phyloP scores from a whole-genome alignment of 2,797 vertebrate species.

The Anolis apletophallus region DNA sequence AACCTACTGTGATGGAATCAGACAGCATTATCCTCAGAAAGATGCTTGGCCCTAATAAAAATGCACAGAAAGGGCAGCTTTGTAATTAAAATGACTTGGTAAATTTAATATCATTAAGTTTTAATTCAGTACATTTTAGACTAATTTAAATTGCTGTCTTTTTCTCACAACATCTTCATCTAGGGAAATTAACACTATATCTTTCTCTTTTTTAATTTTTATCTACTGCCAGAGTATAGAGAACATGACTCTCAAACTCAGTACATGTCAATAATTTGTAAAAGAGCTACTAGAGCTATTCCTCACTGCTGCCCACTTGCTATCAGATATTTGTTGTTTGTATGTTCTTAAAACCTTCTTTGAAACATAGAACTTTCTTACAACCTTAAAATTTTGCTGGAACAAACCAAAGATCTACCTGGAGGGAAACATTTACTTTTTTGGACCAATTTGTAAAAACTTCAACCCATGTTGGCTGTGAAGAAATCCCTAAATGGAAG shows the following conservation, averaged over 20 bases:
- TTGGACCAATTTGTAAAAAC: too few species aligned
- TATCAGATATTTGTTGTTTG: neutral
- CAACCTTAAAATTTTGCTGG: neutral
- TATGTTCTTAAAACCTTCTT: neutral
- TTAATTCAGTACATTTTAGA: constrained; percentile 5
- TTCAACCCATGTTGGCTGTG: too few species aligned
- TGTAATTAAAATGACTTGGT: constrained; percentile 28
- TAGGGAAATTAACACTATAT: constrained; percentile 19
- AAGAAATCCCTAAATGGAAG: too few species aligned
- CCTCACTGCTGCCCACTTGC: neutral
- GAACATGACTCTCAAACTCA: neutral
- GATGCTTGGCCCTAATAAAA: neutral
- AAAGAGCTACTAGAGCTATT: neutral
- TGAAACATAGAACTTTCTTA: neutral
- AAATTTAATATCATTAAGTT: constrained; percentile 30
- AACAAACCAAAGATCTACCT: neutral
- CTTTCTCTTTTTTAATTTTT: constrained; percentile 10
- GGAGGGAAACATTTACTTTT: too few species aligned
- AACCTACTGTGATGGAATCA: neutral
- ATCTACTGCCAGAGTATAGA: neutral
- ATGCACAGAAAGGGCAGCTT: neutral
- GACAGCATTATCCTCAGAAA: constrained; percentile 10
- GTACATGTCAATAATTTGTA: neutral
- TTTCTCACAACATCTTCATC: neutral
- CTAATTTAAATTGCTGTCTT: constrained; percentile 9